These are phyloP conservation scores for Erynnis tages DNA, from an alignment of 2,888 invertebrate species.

Conservation along the genomic window DNA sequence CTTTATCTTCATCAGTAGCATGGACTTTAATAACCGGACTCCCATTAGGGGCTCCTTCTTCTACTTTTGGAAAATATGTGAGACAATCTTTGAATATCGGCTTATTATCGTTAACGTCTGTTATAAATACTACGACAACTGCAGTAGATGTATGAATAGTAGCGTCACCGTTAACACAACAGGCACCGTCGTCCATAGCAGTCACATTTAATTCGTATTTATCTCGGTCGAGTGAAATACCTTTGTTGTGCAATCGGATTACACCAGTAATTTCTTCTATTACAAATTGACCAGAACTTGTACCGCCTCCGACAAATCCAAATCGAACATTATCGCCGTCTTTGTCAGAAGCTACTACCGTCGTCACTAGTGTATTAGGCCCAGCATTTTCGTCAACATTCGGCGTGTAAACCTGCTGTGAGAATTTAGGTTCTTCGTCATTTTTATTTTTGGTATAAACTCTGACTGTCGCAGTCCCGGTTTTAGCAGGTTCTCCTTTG, in stretches of 20 bases:
- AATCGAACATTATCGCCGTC: constrained; percentile 98
- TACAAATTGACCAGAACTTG: constrained; percentile 95
- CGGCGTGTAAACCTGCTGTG: constrained; percentile 97
- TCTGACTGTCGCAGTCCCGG: constrained; percentile 95
- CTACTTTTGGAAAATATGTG: constrained; percentile 95
- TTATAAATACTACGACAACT: constrained; percentile 97
- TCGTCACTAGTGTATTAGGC: constrained; percentile 96
- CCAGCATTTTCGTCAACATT: constrained; percentile 98
- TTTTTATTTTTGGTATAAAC: constrained; percentile 99
- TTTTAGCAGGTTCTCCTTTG: constrained; percentile 95
- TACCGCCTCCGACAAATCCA: constrained; percentile 94
- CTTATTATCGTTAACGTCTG: constrained; percentile 98
- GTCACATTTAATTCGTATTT: constrained; percentile 98
- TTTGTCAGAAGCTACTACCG: constrained; percentile 98
- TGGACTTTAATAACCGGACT: constrained; percentile 96
- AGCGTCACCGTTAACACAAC: constrained; percentile 94
- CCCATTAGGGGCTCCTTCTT: constrained; percentile 96
- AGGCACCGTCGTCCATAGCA: constrained; percentile 98
- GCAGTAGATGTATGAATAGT: constrained; percentile 96
- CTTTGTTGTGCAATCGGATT: constrained; percentile 92
- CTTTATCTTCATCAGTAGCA: constrained; percentile 97
- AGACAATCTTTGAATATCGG: constrained; percentile 97
- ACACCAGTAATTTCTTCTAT: constrained; percentile 98
- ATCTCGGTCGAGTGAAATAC: constrained; percentile 93
- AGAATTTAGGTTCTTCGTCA: constrained; percentile 98